phyloP scores from a whole-genome alignment of 2,888 invertebrate species.

The Pandemis heparana region DNA sequence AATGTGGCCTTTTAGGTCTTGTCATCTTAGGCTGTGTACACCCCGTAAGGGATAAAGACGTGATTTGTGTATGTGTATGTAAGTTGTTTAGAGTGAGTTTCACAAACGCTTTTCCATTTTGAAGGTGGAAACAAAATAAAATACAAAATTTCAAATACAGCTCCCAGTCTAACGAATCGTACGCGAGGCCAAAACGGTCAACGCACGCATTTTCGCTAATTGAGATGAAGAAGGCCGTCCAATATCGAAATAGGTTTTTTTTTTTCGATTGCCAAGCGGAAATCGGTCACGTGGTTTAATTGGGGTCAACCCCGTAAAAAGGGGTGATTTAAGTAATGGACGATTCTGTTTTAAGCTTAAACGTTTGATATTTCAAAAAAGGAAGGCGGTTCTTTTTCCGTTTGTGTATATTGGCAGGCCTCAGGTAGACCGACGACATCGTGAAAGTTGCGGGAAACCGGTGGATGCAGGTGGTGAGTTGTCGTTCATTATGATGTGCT shows the following conservation, averaged over 20 bases:
- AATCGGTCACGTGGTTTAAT: conserved; percentile 30
- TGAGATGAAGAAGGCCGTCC: conserved; percentile 57
- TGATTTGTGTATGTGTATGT: too few species aligned
- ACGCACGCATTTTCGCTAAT: conserved; percentile 58
- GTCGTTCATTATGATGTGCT: too few species aligned
- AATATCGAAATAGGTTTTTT: conserved; percentile 56
- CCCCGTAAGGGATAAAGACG: too few species aligned
- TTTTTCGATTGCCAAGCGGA: conserved; percentile 55
- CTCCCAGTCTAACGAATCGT: conserved; percentile 41
- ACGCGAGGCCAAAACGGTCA: conserved; percentile 51
- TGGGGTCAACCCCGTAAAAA: conserved; percentile 17
- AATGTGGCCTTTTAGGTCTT: too few species aligned
- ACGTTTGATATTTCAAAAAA: background rate
- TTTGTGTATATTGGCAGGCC: too few species aligned
- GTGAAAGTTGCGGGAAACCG: too few species aligned
- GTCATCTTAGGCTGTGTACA: too few species aligned
- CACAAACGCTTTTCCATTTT: too few species aligned
- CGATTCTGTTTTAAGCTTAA: background rate
- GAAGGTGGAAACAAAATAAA: background rate
- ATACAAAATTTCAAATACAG: conserved; percentile 12
- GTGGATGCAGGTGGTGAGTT: too few species aligned
- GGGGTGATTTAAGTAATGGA: conserved; percentile 21
- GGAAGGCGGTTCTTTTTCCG: too few species aligned
- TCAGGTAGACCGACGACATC: too few species aligned
- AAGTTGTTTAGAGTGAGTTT: too few species aligned